Evolutionary conservation across 2,113 vertebrate species (phyloP).

Genomic region (Mustela lutreola): DNA sequence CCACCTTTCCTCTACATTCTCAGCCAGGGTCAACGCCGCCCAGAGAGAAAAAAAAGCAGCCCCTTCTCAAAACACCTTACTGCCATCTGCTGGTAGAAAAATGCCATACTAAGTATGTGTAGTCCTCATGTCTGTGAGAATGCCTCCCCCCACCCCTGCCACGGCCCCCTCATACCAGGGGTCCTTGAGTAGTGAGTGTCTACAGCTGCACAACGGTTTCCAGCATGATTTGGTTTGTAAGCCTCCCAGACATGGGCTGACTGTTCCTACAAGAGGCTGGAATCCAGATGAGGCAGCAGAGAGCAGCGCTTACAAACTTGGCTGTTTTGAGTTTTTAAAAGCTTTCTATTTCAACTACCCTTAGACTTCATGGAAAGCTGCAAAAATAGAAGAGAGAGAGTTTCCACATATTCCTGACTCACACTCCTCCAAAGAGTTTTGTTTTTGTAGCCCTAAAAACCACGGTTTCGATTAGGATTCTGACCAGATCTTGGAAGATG

Average conservation of each 20-base stretch:
- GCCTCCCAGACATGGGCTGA: not conserved
- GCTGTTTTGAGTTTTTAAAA: not conserved
- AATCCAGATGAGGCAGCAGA: not conserved
- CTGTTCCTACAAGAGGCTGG: not conserved
- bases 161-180: not conserved
- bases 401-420: not conserved
- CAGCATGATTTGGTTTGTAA: too few species aligned
- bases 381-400: not conserved
- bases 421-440: not conserved
- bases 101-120: too few species aligned
- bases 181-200: not conserved
- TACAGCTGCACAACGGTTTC: not conserved
- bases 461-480: not conserved
- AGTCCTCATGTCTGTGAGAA: accelerated
- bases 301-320: not conserved
- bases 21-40: not conserved
- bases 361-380: not conserved
- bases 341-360: not conserved
- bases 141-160: accelerated
- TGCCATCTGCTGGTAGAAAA: slow-evolving; percentile 74
- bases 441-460: not conserved
- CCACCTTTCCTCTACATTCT: not conserved
- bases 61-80: slow-evolving; percentile 12
- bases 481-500: not conserved
- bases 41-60: not conserved